Evolutionary conservation across 2,888 invertebrate species (phyloP).

Genomic region (Agrochola litura): DNA sequence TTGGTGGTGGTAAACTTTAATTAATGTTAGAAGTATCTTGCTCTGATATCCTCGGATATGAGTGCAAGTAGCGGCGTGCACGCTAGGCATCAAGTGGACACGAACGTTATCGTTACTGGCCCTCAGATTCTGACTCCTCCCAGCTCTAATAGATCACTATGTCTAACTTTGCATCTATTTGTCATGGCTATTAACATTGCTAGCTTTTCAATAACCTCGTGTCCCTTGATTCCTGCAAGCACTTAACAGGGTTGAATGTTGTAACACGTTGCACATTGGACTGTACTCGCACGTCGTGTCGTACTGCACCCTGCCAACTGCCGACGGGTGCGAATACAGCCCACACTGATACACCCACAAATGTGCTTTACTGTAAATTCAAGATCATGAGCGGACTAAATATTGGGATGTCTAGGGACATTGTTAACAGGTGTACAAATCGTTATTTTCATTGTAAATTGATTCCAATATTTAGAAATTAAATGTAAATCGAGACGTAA

Average conservation of each 20-base stretch:
- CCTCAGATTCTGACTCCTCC: conserved; percentile 75
- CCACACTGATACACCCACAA: conserved; percentile 75
- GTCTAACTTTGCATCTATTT: conserved; percentile 82
- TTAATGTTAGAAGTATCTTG: conserved; percentile 78
- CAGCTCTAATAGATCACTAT: conserved; percentile 74
- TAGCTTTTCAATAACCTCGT: conserved; percentile 86
- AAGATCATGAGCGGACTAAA: conserved; percentile 84
- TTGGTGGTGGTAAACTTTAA: conserved; percentile 93
- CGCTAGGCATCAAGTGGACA: conserved; percentile 87
- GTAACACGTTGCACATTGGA: conserved; percentile 84
- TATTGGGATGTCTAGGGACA: conserved; percentile 87
- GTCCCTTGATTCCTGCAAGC: conserved; percentile 89
- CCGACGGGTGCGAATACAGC: conserved; percentile 76
- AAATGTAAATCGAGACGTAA: conserved; percentile 80
- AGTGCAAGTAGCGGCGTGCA: conserved; percentile 80
- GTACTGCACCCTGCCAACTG: conserved; percentile 64
- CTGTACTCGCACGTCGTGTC: conserved; percentile 78
- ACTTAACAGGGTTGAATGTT: conserved; percentile 88
- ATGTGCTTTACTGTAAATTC: conserved; percentile 81
- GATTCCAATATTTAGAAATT: conserved; percentile 89
- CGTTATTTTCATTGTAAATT: conserved; percentile 86
- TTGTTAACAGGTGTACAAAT: conserved; percentile 88
- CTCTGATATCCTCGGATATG: conserved; percentile 78
- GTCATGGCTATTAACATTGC: conserved; percentile 83
- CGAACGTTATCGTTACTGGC: conserved; percentile 81